phyloP scores from a whole-genome alignment of 2,797 vertebrate genomes.

The Brachyalestes nurse region DNA sequence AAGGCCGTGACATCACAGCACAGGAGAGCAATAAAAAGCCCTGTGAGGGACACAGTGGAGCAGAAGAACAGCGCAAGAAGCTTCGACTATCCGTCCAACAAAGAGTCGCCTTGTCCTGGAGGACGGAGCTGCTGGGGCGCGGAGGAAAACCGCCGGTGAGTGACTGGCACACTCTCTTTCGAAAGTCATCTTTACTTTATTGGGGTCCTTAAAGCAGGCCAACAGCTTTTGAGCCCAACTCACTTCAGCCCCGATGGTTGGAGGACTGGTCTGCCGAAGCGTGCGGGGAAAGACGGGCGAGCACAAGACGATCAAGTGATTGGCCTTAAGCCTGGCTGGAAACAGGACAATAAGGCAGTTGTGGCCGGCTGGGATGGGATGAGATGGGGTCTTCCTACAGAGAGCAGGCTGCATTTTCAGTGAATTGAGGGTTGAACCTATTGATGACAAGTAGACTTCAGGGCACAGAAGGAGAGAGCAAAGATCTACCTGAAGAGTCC shows the following conservation, averaged over 20 bases:
- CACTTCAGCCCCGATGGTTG: not conserved
- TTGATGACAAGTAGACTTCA: not conserved
- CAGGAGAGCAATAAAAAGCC: conserved; percentile 54
- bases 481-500: too few species aligned
- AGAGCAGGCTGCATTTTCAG: not conserved
- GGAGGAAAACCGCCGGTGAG: conserved; percentile 53
- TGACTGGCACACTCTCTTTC: conserved; percentile 9
- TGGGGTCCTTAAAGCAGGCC: not conserved
- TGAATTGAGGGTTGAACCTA: not conserved
- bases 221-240: not conserved
- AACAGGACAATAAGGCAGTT: conserved; percentile 72
- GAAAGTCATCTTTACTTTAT: not conserved
- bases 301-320: conserved; percentile 84
- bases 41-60: conserved; percentile 23
- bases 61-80: conserved; percentile 35
- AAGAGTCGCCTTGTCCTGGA: conserved; percentile 55
- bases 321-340: conserved; percentile 63
- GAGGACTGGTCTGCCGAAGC: conserved; percentile 5
- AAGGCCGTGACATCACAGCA: conserved; percentile 79
- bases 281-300: conserved; percentile 57
- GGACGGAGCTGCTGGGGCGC: conserved; percentile 52
- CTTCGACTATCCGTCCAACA: conserved; percentile 40
- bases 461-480: too few species aligned
- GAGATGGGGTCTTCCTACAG: conserved; percentile 46
- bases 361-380: conserved; percentile 63